Base-by-base conservation (phyloP, 92 coral and sea anemone genomes). In the Heteractis magnifica region DNA sequence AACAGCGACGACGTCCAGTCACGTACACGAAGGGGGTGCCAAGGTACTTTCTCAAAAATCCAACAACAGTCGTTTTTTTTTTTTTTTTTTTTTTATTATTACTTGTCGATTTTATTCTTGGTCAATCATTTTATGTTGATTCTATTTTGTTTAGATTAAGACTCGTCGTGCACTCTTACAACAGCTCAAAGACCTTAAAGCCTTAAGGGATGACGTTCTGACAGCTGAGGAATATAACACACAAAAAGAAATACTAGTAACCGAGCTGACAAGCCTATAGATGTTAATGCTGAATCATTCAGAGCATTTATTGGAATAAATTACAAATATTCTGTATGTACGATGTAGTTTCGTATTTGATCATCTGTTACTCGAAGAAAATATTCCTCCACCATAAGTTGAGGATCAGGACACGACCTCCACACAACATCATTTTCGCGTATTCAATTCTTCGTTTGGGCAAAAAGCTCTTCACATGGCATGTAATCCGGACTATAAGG, bases 361-460 rank as follows among this genome's bases (percentile, higher is more conserved):
- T 73, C 83, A 51, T 84, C 85, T 52, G 82, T 83, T 4, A 79
- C 77, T 49, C 83, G 91, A 19, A 84, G 81, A 79, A 88, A 88
- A 18, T 60, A 21, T 15, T 83, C 77, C 6, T 70, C 76, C 16
- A 88, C 77, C 85, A 88, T 83, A 0, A 79, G 4, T 52, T 88
- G 77, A 11, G 88, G 88, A 56, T 88, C 82, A 41, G 81, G 71
- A 52, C 91, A 84, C 10, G 53, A 71, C 51, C 81, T 78, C 91
- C 91, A 88, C 15, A 79, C 88, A 53, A 84, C 75, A 26, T 88
- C 88, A 21, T 88, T 88, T 83, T 83, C 77, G 41, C 85, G 53
- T 3, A 87, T 83, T 53, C 81, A 87, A 44, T 10, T 77, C 80
- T 83, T 83, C 5, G 65, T 49, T 44, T 87, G 82, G 3, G 90